A percentile compares a stretch with the other conserved stretches of the same genome.
phyloP scores from a whole-genome alignment of 2,113 vertebrate genomes.

The Xenopus laevis region DNA sequence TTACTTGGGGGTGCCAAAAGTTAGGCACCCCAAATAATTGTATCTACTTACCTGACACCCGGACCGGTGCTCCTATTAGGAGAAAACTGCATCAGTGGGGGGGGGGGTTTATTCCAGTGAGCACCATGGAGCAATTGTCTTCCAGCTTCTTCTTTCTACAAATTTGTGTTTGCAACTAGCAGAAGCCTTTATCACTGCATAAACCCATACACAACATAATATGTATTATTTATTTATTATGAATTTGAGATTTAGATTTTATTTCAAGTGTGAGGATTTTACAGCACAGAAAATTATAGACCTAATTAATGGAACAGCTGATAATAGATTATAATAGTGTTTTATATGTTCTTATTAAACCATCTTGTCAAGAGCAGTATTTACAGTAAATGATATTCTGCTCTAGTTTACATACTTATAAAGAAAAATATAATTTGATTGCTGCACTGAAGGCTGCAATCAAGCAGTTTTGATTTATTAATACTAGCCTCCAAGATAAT shows the following conservation, averaged over 20 bases:
- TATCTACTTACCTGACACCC: no score
- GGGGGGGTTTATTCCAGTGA: no score
- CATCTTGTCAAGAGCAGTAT: slow-evolving; percentile 6
- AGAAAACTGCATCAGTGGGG: no score
- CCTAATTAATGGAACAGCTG: slow-evolving; percentile 19
- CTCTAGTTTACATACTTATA: slow-evolving; percentile 22
- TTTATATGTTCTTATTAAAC: slow-evolving; percentile 3
- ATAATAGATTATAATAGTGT: slow-evolving; percentile 1
- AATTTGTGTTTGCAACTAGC: no score
- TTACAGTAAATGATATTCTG: slow-evolving; percentile 29
- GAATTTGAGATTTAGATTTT: neutral
- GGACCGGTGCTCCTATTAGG: no score
- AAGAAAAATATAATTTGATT: slow-evolving; percentile 27
- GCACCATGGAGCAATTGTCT: no score
- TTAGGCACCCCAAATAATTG: no score
- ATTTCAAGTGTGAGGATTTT: neutral
- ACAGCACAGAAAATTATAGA: slow-evolving; percentile 6
- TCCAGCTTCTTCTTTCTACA: no score
- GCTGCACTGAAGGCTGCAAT: slow-evolving; percentile 12
- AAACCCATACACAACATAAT: no score
- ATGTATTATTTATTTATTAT: slow-evolving; percentile 2
- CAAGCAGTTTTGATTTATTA: slow-evolving; percentile 39
- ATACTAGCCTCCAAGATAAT: slow-evolving; percentile 36
- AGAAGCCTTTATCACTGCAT: no score
- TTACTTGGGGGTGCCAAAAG: no score